phyloP scores from a whole-genome alignment of 2,113 vertebrate species.

The Proterorhinus semilunaris region DNA sequence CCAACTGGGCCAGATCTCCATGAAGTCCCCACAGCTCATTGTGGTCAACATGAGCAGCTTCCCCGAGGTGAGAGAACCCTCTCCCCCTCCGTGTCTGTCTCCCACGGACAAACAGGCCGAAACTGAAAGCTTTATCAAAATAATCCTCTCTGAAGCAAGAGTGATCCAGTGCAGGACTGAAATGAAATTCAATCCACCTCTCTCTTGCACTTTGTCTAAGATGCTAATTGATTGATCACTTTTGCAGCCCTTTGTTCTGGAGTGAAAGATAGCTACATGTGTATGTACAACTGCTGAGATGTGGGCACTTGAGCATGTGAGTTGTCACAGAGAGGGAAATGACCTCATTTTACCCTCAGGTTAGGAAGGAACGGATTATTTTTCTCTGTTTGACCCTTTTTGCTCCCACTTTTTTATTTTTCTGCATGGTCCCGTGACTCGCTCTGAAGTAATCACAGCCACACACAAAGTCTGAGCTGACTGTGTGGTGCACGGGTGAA shows the following conservation, averaged over 20 bases:
- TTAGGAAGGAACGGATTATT: conserved; percentile 72
- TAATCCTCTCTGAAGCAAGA: conserved; percentile 40
- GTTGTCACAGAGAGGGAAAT: conserved; percentile 77
- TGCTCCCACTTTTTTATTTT: conserved; percentile 37
- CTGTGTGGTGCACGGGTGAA: conserved; percentile 40
- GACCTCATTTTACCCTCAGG: conserved; percentile 74
- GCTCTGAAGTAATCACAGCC: conserved; percentile 46
- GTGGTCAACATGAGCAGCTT: conserved; percentile 91
- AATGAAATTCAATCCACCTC: conserved; percentile 63
- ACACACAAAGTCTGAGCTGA: conserved; percentile 18
- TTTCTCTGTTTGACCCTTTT: conserved; percentile 39
- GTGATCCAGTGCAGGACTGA: conserved; percentile 52
- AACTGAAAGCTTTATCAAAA: conserved; percentile 60
- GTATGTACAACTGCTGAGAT: conserved; percentile 18
- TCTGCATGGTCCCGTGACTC: conserved; percentile 24
- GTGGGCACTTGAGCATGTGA: conserved; percentile 51
- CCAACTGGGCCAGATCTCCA: conserved; percentile 93
- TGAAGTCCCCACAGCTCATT: conserved; percentile 91
- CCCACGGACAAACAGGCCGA: conserved; percentile 25
- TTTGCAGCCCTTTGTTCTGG: conserved; percentile 60
- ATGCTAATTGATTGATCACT: conserved; percentile 70
- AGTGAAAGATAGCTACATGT: conserved; percentile 62
- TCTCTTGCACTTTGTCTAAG: conserved; percentile 43
- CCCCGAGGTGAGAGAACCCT: conserved; percentile 85
- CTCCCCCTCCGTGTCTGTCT: conserved; percentile 33